Percentiles rank a stretch among this genome's conserved stretches.
These are phyloP conservation scores for Ormyrus labotus DNA, from an alignment of 2,888 invertebrate species.

Conservation along the genomic window DNA sequence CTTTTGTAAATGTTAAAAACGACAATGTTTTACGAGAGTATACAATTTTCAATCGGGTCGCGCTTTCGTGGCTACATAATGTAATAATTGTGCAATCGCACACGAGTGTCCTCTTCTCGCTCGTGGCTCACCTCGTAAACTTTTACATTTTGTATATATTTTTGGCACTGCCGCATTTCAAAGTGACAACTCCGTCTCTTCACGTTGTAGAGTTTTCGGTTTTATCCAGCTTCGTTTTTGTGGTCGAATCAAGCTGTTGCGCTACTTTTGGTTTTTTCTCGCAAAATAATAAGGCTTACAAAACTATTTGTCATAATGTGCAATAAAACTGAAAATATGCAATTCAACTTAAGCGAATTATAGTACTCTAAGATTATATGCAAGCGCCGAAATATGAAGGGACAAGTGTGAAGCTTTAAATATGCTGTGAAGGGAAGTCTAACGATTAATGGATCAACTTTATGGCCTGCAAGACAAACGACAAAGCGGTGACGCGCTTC, in stretches of 20 bases:
- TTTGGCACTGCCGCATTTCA: constrained; percentile 50
- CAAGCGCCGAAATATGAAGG: constrained; percentile 14
- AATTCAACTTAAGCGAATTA: constrained; percentile 29
- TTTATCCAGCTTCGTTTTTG: background rate
- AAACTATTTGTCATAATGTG: constrained; percentile 1
- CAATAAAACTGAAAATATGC: constrained; percentile 1
- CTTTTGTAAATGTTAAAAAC: no score
- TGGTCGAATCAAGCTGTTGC: background rate
- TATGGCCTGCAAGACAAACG: constrained; percentile 38
- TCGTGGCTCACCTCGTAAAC: background rate
- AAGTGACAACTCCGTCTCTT: constrained; percentile 42
- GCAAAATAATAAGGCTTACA: constrained; percentile 9
- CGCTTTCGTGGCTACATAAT: background rate
- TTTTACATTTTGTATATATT: constrained; percentile 28
- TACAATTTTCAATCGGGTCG: no score
- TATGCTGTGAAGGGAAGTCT: background rate
- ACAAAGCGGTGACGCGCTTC: constrained; percentile 48
- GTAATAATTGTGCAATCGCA: constrained; percentile 19
- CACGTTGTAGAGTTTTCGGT: background rate
- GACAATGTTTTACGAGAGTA: no score
- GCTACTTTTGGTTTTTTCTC: constrained; percentile 4
- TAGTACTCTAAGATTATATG: constrained; percentile 23
- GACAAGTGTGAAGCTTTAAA: constrained; percentile 13
- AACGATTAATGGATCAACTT: constrained; percentile 26
- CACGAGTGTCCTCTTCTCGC: background rate